Evolutionary conservation across 2,113 vertebrate species (phyloP), one percentile per base, ranked within the genome.

Genomic region (Salvelinus alpinus): DNA sequence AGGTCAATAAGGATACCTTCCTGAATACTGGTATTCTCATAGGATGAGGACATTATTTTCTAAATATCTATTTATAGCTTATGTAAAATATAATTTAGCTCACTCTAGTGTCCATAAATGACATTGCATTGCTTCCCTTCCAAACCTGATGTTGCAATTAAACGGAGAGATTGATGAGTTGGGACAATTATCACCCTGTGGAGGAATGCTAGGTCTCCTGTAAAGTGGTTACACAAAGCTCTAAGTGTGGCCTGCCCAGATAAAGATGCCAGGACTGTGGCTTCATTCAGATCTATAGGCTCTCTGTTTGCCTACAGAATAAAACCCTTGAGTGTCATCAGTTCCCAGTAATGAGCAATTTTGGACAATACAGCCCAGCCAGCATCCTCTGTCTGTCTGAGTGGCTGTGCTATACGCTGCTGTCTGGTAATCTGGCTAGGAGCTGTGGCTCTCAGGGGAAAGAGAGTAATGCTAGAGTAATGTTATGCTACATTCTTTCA

Each of bases 211-310:
- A 9, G 38, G 38, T 11, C 38, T 44, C 38, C 38, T 44, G 38
- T 44, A 44, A 44, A 44, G 38, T 44, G 12, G 24, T 12, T 12
- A 25, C n/a, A 64, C 60, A 25, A 22, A 64, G 20, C 64, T 66
- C 64, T 25, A 29, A n/a, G 8, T 64, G 54, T 57, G 54, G 62
- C 62, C 22, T 66, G 24, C n/a, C 31, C 29, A 68, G 66, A 14
- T 54, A 60, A 79, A 71, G 44, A 77, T 60, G 1, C 29, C 54
- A 67, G 60, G 20, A 70, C 25, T 74, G 34, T 60, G 7, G 38
- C 38, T 44, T 57, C 72, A 66, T 76, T 77, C 82, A 82, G 77
- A 8, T 73, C 16, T 20, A 75, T 4, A 1, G 13, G 54, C 74
- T 78, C 51, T 74, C 24, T 24, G 25, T 70, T 34, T 27, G 27